A percentile compares a stretch with the other conserved stretches of the same genome.
Evolutionary conservation across 2,888 invertebrate species (phyloP).

Genomic region (Sepioteuthis lessoniana): DNA sequence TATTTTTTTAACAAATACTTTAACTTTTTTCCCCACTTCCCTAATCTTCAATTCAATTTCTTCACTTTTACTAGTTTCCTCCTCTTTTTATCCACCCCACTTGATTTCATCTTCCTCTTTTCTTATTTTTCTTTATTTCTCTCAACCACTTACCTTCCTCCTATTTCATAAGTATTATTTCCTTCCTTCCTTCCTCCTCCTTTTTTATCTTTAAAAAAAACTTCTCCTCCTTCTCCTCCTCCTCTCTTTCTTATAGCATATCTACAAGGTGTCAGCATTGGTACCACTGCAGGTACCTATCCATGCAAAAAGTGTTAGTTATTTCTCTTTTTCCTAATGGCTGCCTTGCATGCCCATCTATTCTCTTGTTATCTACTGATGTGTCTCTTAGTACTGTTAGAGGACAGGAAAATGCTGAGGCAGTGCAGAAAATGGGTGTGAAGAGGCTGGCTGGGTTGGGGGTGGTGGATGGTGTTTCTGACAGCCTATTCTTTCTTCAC

Average conservation of each 20-base stretch:
- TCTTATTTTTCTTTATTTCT: too few relatives aligned
- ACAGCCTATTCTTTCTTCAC: not conserved
- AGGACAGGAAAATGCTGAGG: not conserved
- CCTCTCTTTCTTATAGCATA: not conserved
- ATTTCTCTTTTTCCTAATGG: not conserved
- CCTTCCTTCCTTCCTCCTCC: too few relatives aligned
- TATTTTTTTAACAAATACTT: too few relatives aligned
- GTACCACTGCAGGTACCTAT: not conserved
- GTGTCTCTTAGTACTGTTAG: not conserved
- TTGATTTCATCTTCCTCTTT: too few relatives aligned
- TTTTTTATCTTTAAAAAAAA: too few relatives aligned
- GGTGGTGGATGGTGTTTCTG: not conserved
- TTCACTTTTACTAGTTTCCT: too few relatives aligned
- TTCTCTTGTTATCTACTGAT: not conserved
- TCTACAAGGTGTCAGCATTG: not conserved
- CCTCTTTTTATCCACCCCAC: too few relatives aligned
- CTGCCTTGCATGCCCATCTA: not conserved
- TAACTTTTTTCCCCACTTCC: too few relatives aligned
- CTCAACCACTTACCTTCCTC: too few relatives aligned
- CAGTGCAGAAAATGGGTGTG: not conserved
- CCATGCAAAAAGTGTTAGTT: constrained; percentile 11
- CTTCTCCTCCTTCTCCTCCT: too few relatives aligned
- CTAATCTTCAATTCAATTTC: too few relatives aligned
- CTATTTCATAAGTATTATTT: too few relatives aligned
- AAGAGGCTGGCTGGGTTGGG: not conserved